A percentile compares a stretch with the other conserved stretches of the same genome.
These are phyloP conservation scores for Poicephalus gulielmi DNA, from an alignment of 2,113 vertebrate genomes.

Conservation along the genomic window DNA sequence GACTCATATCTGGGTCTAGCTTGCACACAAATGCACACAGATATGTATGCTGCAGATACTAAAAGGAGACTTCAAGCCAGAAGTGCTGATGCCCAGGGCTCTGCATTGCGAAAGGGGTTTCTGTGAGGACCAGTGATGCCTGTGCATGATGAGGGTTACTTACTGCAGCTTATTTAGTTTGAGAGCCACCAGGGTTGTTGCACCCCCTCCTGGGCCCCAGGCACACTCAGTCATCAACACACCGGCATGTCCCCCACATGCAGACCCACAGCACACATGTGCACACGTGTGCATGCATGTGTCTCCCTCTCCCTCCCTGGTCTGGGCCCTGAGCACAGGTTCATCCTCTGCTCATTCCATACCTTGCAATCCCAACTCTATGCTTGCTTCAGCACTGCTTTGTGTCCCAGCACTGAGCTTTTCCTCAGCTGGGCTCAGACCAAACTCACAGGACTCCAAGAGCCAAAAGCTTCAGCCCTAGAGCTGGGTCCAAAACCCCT, in stretches of 20 bases:
- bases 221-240: background rate
- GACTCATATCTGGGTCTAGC: background rate
- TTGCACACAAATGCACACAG: background rate
- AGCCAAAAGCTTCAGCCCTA: background rate
- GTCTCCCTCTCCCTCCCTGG: background rate
- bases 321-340: background rate
- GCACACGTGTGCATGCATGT: accelerated
- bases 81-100: background rate
- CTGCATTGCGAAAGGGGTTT: background rate
- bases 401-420: background rate
- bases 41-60: background rate
- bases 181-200: background rate
- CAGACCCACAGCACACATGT: background rate
- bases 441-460: background rate
- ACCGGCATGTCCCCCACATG: background rate
- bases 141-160: background rate
- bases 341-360: background rate
- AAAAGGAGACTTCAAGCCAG: background rate
- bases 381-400: background rate
- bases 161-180: background rate
- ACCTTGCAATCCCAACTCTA: accelerated
- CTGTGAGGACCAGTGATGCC: background rate
- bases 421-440: background rate
- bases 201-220: background rate
- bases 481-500: background rate